Conservation (phyloP, 1,140 invertebrate genomes). For the Antheraea mylitta region DNA sequence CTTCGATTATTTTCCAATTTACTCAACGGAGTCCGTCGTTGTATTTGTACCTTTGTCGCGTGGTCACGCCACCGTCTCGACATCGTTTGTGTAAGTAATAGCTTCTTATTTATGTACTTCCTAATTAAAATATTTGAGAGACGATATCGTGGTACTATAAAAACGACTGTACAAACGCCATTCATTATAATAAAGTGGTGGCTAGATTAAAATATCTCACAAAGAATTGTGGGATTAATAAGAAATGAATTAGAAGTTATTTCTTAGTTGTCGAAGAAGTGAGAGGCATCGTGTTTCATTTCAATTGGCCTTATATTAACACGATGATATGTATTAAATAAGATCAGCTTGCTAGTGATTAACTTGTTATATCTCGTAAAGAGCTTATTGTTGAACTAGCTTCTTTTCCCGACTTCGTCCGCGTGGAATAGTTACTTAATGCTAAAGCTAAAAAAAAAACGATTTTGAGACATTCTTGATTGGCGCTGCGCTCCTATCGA, state of each 20-base stretch:
- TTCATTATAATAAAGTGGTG: conserved; percentile 56
- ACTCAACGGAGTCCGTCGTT: conserved; percentile 40
- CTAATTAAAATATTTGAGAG: conserved; percentile 66
- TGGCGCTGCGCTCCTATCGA: no score
- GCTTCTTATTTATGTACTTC: conserved; percentile 65
- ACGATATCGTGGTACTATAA: conserved; percentile 37
- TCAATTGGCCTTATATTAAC: no score
- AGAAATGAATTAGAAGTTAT: conserved; percentile 2
- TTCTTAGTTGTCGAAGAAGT: conserved; percentile 1
- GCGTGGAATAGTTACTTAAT: no score
- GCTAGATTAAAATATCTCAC: conserved; percentile 18
- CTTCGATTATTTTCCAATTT: conserved; percentile 71
- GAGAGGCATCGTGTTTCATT: no score
- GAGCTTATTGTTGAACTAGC: no score
- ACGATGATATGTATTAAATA: no score
- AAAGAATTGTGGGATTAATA: conserved; percentile 10
- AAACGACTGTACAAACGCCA: conserved; percentile 34
- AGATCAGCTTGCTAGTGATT: no score
- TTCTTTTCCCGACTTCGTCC: no score
- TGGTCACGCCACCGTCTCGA: conserved; percentile 52
- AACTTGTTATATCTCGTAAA: no score
- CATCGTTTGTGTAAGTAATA: conserved; percentile 52
- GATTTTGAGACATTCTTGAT: no score
- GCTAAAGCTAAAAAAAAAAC: no score
- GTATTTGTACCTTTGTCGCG: conserved; percentile 51